Evolutionary conservation across 2,113 vertebrate genomes (phyloP).

Genomic region (Misgurnus anguillicaudatus): DNA sequence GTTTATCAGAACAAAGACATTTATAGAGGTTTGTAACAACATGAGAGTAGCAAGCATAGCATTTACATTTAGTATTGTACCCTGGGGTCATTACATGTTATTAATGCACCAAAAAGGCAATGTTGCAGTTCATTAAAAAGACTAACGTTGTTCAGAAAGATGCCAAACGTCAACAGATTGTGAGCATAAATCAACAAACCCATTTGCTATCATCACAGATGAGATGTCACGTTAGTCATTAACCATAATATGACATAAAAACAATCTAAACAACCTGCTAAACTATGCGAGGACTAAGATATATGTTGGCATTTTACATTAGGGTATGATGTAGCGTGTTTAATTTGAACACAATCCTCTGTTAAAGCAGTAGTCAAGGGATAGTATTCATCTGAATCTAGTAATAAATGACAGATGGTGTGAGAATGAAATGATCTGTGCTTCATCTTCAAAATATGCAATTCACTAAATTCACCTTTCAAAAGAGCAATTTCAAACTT

Average conservation of each 20-base stretch:
- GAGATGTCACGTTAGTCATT: slow-evolving; percentile 17
- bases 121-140: slow-evolving; percentile 6
- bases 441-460: background rate
- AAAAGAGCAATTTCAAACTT: background rate
- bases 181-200: slow-evolving; percentile 17
- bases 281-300: slow-evolving; percentile 17
- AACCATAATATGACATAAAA: slow-evolving; percentile 4
- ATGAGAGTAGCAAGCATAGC: too few species aligned
- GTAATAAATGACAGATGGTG: slow-evolving; percentile 13
- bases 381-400: slow-evolving; percentile 9
- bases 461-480: slow-evolving; percentile 8
- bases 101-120: background rate
- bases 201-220: background rate
- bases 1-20: too few species aligned
- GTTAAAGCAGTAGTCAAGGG: background rate
- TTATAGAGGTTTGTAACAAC: too few species aligned
- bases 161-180: background rate
- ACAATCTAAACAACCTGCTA: slow-evolving; percentile 21
- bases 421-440: slow-evolving; percentile 16
- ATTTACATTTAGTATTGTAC: background rate
- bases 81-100: background rate
- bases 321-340: background rate
- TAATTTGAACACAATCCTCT: slow-evolving; percentile 1
- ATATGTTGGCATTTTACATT: background rate
- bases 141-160: background rate